Base-by-base conservation (phyloP, 2,113 vertebrate genomes). In the Oophaga pumilio region DNA sequence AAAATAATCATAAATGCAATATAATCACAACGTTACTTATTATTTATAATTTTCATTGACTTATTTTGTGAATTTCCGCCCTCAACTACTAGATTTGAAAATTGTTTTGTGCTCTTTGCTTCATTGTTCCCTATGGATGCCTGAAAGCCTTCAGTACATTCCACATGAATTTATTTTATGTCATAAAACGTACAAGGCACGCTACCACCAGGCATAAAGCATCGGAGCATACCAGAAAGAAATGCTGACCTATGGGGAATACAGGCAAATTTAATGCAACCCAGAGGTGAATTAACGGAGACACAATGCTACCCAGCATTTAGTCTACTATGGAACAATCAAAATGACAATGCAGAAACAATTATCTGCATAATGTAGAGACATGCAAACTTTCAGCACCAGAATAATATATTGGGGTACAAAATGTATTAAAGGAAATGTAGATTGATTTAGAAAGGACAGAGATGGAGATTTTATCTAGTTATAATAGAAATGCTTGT, bases 191-290 rank as follows among this genome's bases (percentile, higher is more conserved):
- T 59, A 82, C 78, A 82, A 14, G 33, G 59, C 53, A 15, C 43
- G 59, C 56, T 82, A 73, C 77, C 77, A 87, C 77, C 60, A 87
- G 77, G 77, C 64, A 87, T 87, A 59, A 87, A 60, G 64, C 76
- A 82, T 87, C 76, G 60, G 74, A 64, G 73, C 60, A 87, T 73
- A 52, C 77, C 52, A 80, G 53, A 60, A 80, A 71, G 68, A 87
- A 87, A 82, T 82, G 86, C 86, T 87, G 86, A 87, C 66, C 86
- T 87, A 87, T 52, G 66, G 79, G 86, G 68, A 87, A 87, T 62
- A n/a, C 50, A 76, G 52, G 84, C 86, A 87, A 76, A 87, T 87
- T 33, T 82, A 87, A 87, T 82, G 33, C 22, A 82, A 87, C 79
- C 80, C 78, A 74, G 78, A 62, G 79, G 78, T 71, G 79, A 82